phyloP scores from a whole-genome alignment of 92 coral and sea anemone species.

The Heteractis magnifica region DNA sequence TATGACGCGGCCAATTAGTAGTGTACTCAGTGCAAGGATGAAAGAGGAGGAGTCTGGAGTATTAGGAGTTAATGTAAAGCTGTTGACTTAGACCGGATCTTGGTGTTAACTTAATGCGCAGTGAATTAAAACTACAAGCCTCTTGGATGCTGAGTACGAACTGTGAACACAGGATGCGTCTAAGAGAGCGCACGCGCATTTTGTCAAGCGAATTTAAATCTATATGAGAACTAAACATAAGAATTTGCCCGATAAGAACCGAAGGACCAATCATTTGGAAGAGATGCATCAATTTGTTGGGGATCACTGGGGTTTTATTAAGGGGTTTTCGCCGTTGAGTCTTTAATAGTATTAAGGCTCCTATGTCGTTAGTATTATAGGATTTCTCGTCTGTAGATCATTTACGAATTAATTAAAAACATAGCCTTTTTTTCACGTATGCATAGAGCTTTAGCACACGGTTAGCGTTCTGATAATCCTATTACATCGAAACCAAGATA shows the following conservation, averaged over 20 bases:
- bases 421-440: neutral
- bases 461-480: slow-evolving; percentile 1
- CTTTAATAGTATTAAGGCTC: neutral
- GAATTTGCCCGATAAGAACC: neutral
- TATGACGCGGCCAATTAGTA: neutral
- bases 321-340: neutral
- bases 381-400: neutral
- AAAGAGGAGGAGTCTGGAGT: neutral
- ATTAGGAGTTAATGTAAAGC: neutral
- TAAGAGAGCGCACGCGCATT: neutral
- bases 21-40: neutral
- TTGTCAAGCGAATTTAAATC: slow-evolving; percentile 2
- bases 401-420: neutral
- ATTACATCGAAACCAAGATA: neutral
- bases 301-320: neutral
- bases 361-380: neutral
- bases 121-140: neutral
- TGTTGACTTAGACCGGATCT: slow-evolving; percentile 31
- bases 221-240: neutral
- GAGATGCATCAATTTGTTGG: neutral
- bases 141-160: neutral
- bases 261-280: neutral
- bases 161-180: neutral
- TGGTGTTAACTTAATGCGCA: neutral
- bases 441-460: neutral